A percentile compares a stretch with the other conserved stretches of the same genome.
phyloP scores from a whole-genome alignment of 2,113 vertebrate species.

The Dendropsophus ebraccatus region DNA sequence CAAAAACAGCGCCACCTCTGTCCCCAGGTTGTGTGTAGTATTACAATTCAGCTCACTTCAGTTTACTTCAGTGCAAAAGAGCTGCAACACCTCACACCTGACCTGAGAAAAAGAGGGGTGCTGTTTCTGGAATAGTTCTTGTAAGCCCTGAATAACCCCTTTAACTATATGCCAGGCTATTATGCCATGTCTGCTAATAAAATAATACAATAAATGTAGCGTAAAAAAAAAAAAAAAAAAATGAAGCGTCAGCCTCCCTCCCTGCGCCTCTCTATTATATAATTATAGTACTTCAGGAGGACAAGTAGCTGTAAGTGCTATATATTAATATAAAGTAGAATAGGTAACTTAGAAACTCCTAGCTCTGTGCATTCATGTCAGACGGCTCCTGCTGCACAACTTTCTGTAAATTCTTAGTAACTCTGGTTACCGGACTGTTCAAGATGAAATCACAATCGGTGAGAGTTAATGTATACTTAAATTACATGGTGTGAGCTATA shows the following conservation, averaged over 20 bases:
- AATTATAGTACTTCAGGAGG: not conserved
- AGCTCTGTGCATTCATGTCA: not conserved
- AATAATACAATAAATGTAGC: not conserved
- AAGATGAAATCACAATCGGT: not conserved
- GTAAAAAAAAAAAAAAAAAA: not conserved
- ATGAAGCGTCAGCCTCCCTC: not conserved
- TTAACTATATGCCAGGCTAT: not conserved
- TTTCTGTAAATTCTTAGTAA: constrained; percentile 18
- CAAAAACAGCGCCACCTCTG: too few species aligned
- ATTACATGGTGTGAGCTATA: not conserved
- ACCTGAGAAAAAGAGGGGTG: too few species aligned
- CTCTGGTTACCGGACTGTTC: not conserved
- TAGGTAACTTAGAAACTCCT: not conserved
- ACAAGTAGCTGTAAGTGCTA: not conserved
- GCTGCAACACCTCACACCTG: too few species aligned
- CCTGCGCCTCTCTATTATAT: not conserved
- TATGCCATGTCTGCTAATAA: not conserved
- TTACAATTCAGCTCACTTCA: too few species aligned
- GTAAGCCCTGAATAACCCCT: too few species aligned
- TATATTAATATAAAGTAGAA: not conserved
- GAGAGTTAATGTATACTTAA: not conserved
- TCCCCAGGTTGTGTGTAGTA: too few species aligned
- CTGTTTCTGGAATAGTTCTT: too few species aligned
- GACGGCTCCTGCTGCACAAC: not conserved
- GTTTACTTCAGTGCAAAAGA: too few species aligned